phyloP scores from a whole-genome alignment of 2,797 vertebrate species.

The Notolabrus celidotus region DNA sequence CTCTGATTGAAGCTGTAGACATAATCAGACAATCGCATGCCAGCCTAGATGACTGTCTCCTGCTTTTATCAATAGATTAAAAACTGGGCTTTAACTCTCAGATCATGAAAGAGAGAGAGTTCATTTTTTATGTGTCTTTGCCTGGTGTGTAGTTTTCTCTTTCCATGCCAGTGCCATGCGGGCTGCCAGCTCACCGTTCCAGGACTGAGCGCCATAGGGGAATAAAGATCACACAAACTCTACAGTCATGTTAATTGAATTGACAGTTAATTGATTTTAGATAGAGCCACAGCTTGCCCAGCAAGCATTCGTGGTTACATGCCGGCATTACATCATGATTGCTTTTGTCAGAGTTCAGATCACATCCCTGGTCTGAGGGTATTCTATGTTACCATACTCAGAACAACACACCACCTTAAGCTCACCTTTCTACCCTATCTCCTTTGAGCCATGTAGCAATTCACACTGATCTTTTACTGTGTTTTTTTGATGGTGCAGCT shows the following conservation, averaged over 20 bases:
- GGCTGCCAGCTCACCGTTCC: constrained; percentile 19
- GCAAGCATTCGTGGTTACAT: constrained; percentile 25
- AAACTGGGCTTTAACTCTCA: not conserved
- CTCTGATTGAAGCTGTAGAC: constrained; percentile 1
- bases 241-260: constrained; percentile 76
- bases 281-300: constrained; percentile 48
- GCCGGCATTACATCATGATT: constrained; percentile 50
- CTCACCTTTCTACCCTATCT: not conserved
- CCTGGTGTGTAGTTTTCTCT: not conserved
- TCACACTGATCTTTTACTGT: constrained; percentile 25
- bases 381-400: not conserved
- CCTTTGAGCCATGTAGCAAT: constrained; percentile 8
- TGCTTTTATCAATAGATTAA: constrained; percentile 6
- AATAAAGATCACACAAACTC: constrained; percentile 45
- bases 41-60: constrained; percentile 10
- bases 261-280: constrained; percentile 80
- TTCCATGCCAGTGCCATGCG: not conserved
- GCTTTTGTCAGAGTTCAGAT: constrained; percentile 19
- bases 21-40: constrained; percentile 13
- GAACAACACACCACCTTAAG: not conserved
- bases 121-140: constrained; percentile 16
- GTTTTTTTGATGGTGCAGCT: constrained; percentile 46
- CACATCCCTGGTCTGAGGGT: not conserved
- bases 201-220: constrained; percentile 1
- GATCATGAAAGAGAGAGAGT: not conserved